These are phyloP conservation scores for Lipotes vexillifer DNA, from an alignment of 2,113 vertebrate species.

Conservation along the genomic window DNA sequence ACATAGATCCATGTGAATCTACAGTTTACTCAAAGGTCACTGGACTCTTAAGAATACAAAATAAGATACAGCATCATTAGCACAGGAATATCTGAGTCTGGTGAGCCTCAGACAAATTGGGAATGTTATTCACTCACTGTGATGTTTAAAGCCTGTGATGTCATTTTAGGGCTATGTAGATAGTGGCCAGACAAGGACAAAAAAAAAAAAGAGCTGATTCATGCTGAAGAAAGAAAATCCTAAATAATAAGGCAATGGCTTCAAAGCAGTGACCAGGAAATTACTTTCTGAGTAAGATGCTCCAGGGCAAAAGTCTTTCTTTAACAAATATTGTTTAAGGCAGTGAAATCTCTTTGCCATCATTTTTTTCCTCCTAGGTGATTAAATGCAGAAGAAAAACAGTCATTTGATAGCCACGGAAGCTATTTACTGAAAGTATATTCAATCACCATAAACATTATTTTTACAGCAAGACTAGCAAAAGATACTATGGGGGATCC, in stretches of 20 bases:
- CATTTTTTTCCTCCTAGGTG: conserved; percentile 60
- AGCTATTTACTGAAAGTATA: conserved; percentile 68
- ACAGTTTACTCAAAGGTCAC: background rate
- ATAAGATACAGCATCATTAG: background rate
- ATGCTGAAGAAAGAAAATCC: conserved; percentile 13
- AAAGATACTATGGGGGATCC: conserved; percentile 58
- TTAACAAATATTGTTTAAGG: conserved; percentile 70
- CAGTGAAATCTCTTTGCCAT: conserved; percentile 61
- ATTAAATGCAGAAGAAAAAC: conserved; percentile 68
- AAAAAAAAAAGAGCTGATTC: conserved; percentile 2
- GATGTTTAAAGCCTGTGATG: conserved; percentile 12
- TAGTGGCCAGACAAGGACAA: background rate
- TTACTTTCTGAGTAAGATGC: conserved; percentile 63
- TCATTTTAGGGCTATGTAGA: conserved; percentile 11
- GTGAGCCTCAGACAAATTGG: background rate
- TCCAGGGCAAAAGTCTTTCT: conserved; percentile 52
- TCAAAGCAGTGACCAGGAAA: conserved; percentile 56
- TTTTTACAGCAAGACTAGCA: conserved; percentile 60
- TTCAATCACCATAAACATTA: conserved; percentile 72
- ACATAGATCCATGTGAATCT: background rate
- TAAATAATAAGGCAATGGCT: conserved; percentile 45
- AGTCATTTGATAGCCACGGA: conserved; percentile 60
- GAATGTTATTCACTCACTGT: background rate
- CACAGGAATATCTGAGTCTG: background rate
- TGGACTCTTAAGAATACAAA: background rate